These are phyloP conservation scores for Actenoides hombroni DNA, from an alignment of 2,113 vertebrate species.

Conservation along the genomic window DNA sequence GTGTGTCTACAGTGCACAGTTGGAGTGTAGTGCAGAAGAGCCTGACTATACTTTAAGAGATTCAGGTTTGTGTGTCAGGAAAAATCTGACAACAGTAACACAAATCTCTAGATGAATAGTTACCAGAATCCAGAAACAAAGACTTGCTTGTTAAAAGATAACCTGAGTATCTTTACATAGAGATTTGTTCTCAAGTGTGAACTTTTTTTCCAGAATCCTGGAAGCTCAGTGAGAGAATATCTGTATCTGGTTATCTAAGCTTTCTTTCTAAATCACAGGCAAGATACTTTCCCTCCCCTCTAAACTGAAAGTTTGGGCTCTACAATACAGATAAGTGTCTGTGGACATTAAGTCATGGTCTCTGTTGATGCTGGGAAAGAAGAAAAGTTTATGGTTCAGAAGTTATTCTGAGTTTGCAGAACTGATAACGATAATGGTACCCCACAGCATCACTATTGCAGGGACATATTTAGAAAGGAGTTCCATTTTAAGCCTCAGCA, in stretches of 20 bases:
- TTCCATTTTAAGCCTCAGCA: background rate
- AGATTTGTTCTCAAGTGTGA: background rate
- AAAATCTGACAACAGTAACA: background rate
- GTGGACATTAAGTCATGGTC: background rate
- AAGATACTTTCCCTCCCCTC: background rate
- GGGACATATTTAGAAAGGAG: background rate
- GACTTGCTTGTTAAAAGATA: background rate
- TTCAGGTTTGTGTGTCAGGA: background rate
- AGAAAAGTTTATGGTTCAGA: background rate
- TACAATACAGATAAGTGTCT: background rate
- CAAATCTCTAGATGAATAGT: background rate
- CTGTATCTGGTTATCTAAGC: background rate
- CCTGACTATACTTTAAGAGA: background rate
- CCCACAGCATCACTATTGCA: background rate
- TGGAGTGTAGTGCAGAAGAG: background rate
- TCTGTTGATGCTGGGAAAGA: background rate
- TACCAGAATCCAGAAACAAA: background rate
- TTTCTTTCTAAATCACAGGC: background rate
- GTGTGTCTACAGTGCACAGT: background rate
- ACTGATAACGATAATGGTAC: background rate
- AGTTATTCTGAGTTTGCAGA: background rate
- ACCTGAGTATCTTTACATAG: background rate
- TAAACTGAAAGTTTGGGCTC: background rate
- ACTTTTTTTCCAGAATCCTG: background rate
- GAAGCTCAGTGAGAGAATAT: background rate